Evolutionary conservation across 2,888 invertebrate genomes (phyloP).

Genomic region (Abrostola triplasia): DNA sequence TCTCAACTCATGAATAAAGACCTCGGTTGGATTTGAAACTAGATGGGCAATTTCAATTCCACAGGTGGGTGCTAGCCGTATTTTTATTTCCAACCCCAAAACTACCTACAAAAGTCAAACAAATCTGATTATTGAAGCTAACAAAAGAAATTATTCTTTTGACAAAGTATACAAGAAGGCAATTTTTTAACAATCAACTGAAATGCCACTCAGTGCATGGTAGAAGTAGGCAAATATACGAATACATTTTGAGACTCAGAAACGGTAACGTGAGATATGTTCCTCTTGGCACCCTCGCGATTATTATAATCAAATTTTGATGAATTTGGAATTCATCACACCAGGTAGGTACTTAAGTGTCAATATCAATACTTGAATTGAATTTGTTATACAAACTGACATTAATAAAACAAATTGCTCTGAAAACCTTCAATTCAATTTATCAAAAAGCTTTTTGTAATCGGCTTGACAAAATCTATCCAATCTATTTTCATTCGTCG

Average conservation of each 20-base stretch:
- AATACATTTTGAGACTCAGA: constrained; percentile 61
- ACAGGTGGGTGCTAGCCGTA: background rate
- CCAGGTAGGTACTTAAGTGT: too few relatives aligned
- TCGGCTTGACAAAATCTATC: constrained; percentile 42
- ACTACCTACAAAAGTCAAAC: background rate
- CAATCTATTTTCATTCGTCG: constrained; percentile 42
- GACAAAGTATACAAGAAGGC: constrained; percentile 33
- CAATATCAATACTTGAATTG: constrained; percentile 7
- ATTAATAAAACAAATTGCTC: constrained; percentile 6
- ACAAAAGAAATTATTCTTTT: constrained; percentile 19
- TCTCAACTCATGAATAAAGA: constrained; percentile 2
- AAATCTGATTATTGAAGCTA: background rate
- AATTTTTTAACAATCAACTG: constrained; percentile 50
- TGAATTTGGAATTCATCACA: background rate
- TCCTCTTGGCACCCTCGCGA: constrained; percentile 40
- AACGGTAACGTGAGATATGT: constrained; percentile 41
- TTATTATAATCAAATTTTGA: background rate
- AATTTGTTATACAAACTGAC: constrained; percentile 16
- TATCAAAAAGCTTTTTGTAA: constrained; percentile 47
- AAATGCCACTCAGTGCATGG: constrained; percentile 56
- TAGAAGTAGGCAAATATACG: constrained; percentile 57
- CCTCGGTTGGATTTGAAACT: background rate
- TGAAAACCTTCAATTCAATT: constrained; percentile 33
- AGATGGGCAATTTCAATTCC: background rate
- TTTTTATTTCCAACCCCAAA: background rate